Evolutionary conservation across 2,797 vertebrate species (phyloP).

Genomic region (Neosilurus mollespiculum): DNA sequence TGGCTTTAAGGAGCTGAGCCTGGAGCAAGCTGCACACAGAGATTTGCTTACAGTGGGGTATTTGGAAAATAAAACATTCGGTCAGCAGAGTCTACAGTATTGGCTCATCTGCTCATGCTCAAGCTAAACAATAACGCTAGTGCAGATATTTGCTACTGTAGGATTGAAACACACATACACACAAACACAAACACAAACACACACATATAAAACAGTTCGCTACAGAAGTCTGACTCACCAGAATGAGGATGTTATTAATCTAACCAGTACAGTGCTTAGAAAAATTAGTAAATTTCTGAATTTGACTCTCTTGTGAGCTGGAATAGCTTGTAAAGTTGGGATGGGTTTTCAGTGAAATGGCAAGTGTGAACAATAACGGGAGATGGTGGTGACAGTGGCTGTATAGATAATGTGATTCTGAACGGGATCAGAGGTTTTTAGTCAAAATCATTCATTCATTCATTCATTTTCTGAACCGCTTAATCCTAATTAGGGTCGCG

Average conservation of each 20-base stretch:
- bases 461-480: no score
- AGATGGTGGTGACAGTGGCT: not conserved
- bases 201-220: not conserved
- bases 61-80: slow-evolving; percentile 2
- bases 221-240: not conserved
- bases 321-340: not conserved
- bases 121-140: not conserved
- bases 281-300: not conserved
- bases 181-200: no score
- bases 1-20: slow-evolving; percentile 23
- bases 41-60: slow-evolving; percentile 59
- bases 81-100: not conserved
- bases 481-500: no score
- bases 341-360: not conserved
- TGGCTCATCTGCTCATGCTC: not conserved
- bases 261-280: not conserved
- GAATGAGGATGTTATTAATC: not conserved
- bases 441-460: not conserved
- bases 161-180: not conserved
- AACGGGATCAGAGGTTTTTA: not conserved
- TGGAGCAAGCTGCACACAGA: slow-evolving; percentile 41
- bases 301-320: not conserved
- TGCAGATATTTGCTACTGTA: not conserved
- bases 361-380: not conserved
- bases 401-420: not conserved